Evolutionary conservation across 2,888 invertebrate genomes (phyloP).

Genomic region (Silvanus unidentatus): DNA sequence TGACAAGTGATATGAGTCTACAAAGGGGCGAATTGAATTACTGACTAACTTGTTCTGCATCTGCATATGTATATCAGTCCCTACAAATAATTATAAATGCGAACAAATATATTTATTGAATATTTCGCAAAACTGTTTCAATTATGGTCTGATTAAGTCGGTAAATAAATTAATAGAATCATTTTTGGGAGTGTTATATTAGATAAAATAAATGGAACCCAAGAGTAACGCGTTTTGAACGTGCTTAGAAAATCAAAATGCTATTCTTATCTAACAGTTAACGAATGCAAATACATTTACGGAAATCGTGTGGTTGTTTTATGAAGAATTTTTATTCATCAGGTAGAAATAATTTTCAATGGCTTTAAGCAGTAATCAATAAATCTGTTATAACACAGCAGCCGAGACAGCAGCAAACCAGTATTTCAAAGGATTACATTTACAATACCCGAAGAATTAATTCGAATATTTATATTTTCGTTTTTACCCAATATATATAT

Average conservation of each 20-base stretch:
- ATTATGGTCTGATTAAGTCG: no score
- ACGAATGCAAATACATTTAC: not conserved
- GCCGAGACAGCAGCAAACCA: no score
- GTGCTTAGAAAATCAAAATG: not conserved
- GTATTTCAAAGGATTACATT: no score
- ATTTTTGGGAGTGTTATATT: not conserved
- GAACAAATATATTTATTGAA: not conserved
- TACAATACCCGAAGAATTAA: no score
- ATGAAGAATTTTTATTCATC: not conserved
- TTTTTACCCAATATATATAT: no score
- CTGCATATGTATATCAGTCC: no score
- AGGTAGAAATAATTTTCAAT: no score
- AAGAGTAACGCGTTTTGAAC: not conserved
- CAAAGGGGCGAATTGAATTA: slow-evolving; percentile 36
- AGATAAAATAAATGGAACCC: not conserved
- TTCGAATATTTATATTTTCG: no score
- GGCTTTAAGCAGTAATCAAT: no score
- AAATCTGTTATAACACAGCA: no score
- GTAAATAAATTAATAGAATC: no score
- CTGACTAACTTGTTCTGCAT: slow-evolving; percentile 25
- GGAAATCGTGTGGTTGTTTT: slow-evolving; percentile 1
- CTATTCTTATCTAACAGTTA: not conserved
- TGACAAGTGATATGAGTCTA: slow-evolving; percentile 36
- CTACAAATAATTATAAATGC: no score
- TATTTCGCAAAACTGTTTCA: not conserved